Conservation (phyloP, 2,888 invertebrate genomes). For the Venusia cambrica region DNA sequence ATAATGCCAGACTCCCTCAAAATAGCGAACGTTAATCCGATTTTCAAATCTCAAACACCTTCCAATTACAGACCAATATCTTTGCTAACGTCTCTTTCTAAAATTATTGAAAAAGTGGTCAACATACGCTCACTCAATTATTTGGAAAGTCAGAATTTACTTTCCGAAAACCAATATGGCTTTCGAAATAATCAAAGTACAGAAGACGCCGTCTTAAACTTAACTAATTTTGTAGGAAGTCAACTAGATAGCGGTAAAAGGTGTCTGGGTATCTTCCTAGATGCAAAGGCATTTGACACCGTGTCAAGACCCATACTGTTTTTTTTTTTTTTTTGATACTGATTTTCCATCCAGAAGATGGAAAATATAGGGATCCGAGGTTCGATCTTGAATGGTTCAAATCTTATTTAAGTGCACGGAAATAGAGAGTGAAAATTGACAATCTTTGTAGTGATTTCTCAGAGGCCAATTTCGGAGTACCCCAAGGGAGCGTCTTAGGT, state of each 20-base stretch:
- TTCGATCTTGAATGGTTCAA: too few relatives aligned
- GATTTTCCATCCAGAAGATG: too few relatives aligned
- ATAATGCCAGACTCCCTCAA: not conserved
- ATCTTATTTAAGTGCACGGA: too few relatives aligned
- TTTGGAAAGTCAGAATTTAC: not conserved
- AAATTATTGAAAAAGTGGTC: conserved; percentile 7
- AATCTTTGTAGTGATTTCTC: too few relatives aligned
- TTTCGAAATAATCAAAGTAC: conserved; percentile 5
- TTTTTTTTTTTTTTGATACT: too few relatives aligned
- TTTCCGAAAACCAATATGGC: conserved; percentile 10
- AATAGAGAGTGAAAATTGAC: too few relatives aligned
- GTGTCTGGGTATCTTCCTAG: conserved; percentile 7
- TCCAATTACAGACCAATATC: conserved; percentile 6
- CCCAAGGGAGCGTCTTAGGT: too few relatives aligned
- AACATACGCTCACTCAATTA: too few relatives aligned
- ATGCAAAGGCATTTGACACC: conserved; percentile 9
- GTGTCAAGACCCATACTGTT: too few relatives aligned
- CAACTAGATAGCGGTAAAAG: conserved; percentile 1
- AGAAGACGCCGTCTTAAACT: conserved; percentile 6
- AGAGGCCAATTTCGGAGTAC: too few relatives aligned
- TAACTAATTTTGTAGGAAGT: conserved; percentile 3
- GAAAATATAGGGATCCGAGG: too few relatives aligned
- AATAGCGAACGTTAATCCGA: conserved; percentile 1
- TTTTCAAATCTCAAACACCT: not conserved
- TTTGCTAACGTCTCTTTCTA: not conserved